A percentile compares a stretch with the other conserved stretches of the same genome.
Conservation (phyloP, 2,888 invertebrate species). For the Watsonalla binaria region DNA sequence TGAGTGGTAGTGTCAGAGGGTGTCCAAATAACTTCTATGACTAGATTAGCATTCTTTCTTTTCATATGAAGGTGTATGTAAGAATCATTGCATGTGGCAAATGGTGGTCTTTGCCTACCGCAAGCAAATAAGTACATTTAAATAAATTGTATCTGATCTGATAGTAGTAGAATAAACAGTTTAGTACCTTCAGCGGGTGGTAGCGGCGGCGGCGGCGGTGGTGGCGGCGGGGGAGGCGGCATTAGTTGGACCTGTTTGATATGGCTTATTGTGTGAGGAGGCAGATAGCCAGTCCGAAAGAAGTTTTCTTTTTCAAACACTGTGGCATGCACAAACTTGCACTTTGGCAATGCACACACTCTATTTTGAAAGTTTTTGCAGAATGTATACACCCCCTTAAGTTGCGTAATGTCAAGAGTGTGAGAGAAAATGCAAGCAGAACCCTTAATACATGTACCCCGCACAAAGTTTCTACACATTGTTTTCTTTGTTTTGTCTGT, state of each 20-base stretch:
- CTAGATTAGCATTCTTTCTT: too few species aligned
- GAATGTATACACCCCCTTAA: slow-evolving; percentile 49
- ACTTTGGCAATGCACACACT: slow-evolving; percentile 39
- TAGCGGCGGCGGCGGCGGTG: slow-evolving; percentile 22
- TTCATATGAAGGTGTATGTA: too few species aligned
- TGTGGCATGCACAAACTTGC: slow-evolving; percentile 55
- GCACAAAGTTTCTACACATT: slow-evolving; percentile 52
- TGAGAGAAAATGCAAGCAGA: slow-evolving; percentile 45
- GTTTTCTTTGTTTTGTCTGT: slow-evolving; percentile 10
- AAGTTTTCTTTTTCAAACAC: slow-evolving; percentile 56
- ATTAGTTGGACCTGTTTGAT: slow-evolving; percentile 24
- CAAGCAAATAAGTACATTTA: too few species aligned
- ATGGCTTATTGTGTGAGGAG: slow-evolving; percentile 42
- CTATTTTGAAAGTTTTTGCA: slow-evolving; percentile 55
- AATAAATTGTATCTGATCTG: too few species aligned
- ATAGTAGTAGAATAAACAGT: background rate
- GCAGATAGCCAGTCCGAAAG: slow-evolving; percentile 46
- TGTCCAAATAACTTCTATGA: too few species aligned
- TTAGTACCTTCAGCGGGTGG: slow-evolving; percentile 33
- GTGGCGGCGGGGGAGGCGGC: slow-evolving; percentile 31
- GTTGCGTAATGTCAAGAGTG: slow-evolving; percentile 41
- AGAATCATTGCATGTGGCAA: too few species aligned
- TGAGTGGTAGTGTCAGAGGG: too few species aligned
- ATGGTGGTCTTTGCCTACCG: too few species aligned
- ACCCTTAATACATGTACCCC: slow-evolving; percentile 49